Base-by-base conservation (phyloP, 2,888 invertebrate species). In the Rhyacophila evoluta region DNA sequence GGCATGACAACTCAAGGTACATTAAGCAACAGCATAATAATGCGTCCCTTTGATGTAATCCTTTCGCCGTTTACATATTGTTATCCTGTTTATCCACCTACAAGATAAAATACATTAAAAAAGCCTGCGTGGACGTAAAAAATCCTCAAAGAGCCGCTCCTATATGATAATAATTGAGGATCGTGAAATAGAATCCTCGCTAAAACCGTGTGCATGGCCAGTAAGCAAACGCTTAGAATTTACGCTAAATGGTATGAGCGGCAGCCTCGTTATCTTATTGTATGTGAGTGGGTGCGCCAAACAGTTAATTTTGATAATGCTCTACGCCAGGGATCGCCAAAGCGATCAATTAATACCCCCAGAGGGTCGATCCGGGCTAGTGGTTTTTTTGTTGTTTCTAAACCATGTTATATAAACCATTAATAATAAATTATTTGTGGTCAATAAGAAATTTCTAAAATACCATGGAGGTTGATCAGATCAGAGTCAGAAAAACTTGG, bases 121-220 rank as follows among this genome's bases (percentile, higher is more conserved):
- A 55, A 19, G 25, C 55, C 8, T 25, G 55, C 2, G 25, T 55
- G 55, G 55, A 55, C 1, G 55, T 12, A 55, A 19, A 10, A 55
- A 55, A 19, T 25, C 19, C 55, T 55, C 55, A 55, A 55, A 55
- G 55, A 55, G 55, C 55, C 55, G 55, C 55, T 12, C 55, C 55
- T 55, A 6, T 33, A 33, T 33, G 6, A 2, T 6, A 33, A 33
- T 33, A 33, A 55, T 19, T 55, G 19, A 1, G 19, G 55, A 55
- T 55, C 25, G 19, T 55, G 19, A 55, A 55, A 55, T 19, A n/a
- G 39, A 39, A 55, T 55, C 55, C 19, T 55, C 10, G 19, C 25
- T 25, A 55, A 55, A 55, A n/a, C 12, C 19, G n/a, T 55, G 25
- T 25, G 6, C 29, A 33, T 33, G 6, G 29, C 6, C 6, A 19